Percentiles rank a stretch among this genome's conserved stretches.
Conservation (phyloP, 92 coral and sea anemone genomes). For the Scolanthus callimorphus region DNA sequence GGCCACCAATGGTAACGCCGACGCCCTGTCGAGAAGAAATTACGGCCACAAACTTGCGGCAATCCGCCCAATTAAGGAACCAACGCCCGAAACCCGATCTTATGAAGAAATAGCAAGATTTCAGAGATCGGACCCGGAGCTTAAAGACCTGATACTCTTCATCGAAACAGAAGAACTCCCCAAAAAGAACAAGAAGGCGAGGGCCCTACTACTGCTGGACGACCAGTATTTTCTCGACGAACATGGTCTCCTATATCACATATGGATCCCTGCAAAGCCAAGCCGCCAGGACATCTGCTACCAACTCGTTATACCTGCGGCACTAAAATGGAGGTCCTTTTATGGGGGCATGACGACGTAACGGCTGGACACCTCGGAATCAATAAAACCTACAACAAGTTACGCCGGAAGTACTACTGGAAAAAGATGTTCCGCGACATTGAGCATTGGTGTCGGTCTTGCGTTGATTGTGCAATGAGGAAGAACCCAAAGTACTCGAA, state of each 20-base stretch:
- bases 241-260: constrained; percentile 7
- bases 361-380: constrained; percentile 41
- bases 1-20: constrained; percentile 29
- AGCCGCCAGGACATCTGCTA: neutral
- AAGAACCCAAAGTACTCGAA: constrained; percentile 29
- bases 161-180: constrained; percentile 22
- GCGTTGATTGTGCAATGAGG: constrained; percentile 43
- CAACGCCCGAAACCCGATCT: neutral
- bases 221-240: constrained; percentile 26
- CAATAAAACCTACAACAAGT: constrained; percentile 38
- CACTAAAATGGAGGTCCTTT: constrained; percentile 13
- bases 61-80: neutral
- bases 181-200: constrained; percentile 1
- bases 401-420: constrained; percentile 34
- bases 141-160: constrained; percentile 21
- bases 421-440: constrained; percentile 44
- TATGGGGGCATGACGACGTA: constrained; percentile 28
- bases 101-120: neutral
- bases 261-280: no score
- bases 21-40: constrained; percentile 31
- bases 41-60: constrained; percentile 4
- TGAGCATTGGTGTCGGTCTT: constrained; percentile 41
- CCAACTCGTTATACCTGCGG: constrained; percentile 21
- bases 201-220: constrained; percentile 4
- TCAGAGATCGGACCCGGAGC: constrained; percentile 25